Evolutionary conservation across 2,113 vertebrate genomes (phyloP).

Genomic region (Corydoras sp.): DNA sequence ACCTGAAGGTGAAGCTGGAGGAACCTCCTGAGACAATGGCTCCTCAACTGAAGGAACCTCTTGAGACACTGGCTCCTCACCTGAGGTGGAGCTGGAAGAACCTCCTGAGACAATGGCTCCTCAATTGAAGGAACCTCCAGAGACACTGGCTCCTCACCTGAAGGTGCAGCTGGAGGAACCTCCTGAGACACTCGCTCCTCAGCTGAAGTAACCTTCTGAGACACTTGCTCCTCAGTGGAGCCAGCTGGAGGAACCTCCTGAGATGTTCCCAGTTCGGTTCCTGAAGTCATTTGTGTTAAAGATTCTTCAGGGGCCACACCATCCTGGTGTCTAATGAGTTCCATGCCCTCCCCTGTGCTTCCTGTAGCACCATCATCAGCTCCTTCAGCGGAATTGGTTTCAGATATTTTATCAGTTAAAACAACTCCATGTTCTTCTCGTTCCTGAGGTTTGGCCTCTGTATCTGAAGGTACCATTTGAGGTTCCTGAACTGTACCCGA

Average conservation of each 20-base stretch:
- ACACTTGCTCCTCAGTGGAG: no score
- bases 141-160: no score
- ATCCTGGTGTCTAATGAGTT: no score
- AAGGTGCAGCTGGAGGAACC: conserved; percentile 40
- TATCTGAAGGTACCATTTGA: not conserved
- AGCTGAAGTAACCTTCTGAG: not conserved
- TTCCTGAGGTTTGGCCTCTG: conserved; percentile 33
- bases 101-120: no score
- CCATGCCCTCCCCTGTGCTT: no score
- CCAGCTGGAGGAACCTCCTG: conserved; percentile 33
- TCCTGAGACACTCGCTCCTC: conserved; percentile 12
- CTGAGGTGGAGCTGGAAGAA: no score
- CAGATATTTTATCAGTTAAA: conserved; percentile 38
- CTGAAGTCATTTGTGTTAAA: no score
- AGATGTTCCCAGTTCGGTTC: not conserved
- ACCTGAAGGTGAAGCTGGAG: no score
- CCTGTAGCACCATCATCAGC: not conserved
- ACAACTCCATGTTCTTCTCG: conserved; percentile 30
- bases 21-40: no score
- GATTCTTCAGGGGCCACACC: conserved; percentile 1
- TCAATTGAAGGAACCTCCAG: no score
- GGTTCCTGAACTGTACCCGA: conserved; percentile 14
- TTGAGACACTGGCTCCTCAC: no score
- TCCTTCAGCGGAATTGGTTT: conserved; percentile 30
- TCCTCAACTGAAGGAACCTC: no score